A percentile compares a stretch with the other conserved stretches of the same genome.
Conservation (phyloP, 1,140 invertebrate species). For the Calephelis nemesis region DNA sequence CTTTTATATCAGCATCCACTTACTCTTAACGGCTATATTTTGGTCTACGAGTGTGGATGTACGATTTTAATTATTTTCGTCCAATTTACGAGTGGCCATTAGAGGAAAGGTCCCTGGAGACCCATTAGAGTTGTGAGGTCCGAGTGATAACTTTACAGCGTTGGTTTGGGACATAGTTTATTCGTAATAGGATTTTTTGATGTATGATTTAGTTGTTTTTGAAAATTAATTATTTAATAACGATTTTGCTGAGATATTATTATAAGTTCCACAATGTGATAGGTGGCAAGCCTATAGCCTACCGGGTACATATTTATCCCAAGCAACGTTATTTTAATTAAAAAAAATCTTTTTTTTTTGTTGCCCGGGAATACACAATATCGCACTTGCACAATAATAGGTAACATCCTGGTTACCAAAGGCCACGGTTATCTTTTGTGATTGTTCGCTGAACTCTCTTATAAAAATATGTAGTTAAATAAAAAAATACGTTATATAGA, state of each 20-base stretch:
- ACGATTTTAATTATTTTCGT: constrained; percentile 78
- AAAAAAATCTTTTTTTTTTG: too few species aligned
- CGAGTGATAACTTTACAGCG: constrained; percentile 70
- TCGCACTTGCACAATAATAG: too few species aligned
- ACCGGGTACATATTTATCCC: too few species aligned
- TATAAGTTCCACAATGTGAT: neutral
- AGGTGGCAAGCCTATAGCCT: too few species aligned
- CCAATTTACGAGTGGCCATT: constrained; percentile 76
- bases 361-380: too few species aligned
- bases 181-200: constrained; percentile 42
- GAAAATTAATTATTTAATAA: neutral
- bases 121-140: constrained; percentile 60
- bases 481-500: too few species aligned
- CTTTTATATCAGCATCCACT: constrained; percentile 56
- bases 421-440: too few species aligned
- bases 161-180: constrained; percentile 65
- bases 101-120: constrained; percentile 65
- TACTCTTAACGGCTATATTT: constrained; percentile 70
- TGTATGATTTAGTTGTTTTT: constrained; percentile 33
- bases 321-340: too few species aligned
- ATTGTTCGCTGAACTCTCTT: too few species aligned
- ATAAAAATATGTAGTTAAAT: too few species aligned
- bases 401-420: too few species aligned
- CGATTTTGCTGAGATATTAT: neutral
- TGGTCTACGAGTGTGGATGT: constrained; percentile 60